Evolutionary conservation across 1,140 invertebrate genomes (phyloP).

Genomic region (Drosophila insularis): DNA sequence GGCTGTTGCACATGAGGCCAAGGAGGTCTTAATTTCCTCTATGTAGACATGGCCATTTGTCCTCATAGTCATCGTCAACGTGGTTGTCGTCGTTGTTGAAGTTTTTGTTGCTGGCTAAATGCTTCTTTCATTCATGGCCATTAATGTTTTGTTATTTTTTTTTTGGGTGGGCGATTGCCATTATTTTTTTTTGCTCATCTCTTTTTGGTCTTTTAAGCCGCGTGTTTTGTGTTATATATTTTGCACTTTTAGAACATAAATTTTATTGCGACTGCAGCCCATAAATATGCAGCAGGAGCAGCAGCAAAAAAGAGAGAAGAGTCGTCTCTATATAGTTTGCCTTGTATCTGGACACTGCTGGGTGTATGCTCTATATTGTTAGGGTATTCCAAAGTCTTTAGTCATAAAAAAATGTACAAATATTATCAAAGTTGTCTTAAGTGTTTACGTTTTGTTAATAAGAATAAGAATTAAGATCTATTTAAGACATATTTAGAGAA

Average conservation of each 20-base stretch:
- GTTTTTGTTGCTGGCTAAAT: constrained; percentile 42
- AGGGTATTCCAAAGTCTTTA: background rate
- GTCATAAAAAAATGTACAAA: background rate
- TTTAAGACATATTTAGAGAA: too few relatives aligned
- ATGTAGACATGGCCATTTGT: constrained; percentile 72
- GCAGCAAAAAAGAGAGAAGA: background rate
- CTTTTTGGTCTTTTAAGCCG: constrained; percentile 37
- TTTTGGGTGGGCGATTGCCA: constrained; percentile 9
- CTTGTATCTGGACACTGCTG: background rate
- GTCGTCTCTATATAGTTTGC: background rate
- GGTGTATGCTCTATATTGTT: background rate
- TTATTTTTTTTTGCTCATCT: background rate
- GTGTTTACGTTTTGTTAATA: too few relatives aligned
- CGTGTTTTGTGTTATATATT: constrained; percentile 80
- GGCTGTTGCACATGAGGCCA: constrained; percentile 6
- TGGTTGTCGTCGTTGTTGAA: constrained; percentile 38
- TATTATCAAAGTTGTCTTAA: too few relatives aligned
- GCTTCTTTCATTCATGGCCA: constrained; percentile 67
- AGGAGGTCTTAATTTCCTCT: constrained; percentile 71
- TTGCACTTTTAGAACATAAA: constrained; percentile 78
- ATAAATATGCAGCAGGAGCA: constrained; percentile 63
- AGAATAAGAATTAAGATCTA: too few relatives aligned
- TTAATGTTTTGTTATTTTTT: constrained; percentile 12
- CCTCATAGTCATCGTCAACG: constrained; percentile 26
- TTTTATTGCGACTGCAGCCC: constrained; percentile 61